phyloP scores from a whole-genome alignment of 2,797 vertebrate genomes.

The Dendrocincla tyrannina region DNA sequence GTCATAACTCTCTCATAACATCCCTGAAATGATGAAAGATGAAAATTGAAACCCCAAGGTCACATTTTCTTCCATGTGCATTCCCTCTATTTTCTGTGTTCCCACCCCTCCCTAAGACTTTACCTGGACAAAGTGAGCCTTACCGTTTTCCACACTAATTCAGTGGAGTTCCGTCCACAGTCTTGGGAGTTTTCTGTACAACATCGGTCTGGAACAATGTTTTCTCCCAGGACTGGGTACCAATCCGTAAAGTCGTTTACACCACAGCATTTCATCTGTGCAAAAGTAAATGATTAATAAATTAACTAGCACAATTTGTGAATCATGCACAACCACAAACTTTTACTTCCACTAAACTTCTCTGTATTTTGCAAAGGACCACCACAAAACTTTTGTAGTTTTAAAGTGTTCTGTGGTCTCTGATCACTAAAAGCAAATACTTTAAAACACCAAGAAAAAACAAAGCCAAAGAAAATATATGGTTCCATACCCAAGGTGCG shows the following conservation, averaged over 20 bases:
- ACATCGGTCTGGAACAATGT: constrained; percentile 93
- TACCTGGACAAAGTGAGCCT: neutral
- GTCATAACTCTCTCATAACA: constrained; percentile 93
- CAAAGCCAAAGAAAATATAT: neutral
- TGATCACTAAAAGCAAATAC: neutral
- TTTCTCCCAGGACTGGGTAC: constrained; percentile 91
- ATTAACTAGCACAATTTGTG: neutral
- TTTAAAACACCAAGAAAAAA: neutral
- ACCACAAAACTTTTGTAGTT: neutral
- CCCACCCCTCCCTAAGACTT: neutral
- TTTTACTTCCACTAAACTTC: neutral
- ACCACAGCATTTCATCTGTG: constrained; percentile 95
- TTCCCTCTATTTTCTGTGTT: neutral
- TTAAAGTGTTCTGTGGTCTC: neutral
- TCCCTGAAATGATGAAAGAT: constrained; percentile 78
- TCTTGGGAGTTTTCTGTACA: constrained; percentile 96
- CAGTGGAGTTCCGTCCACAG: constrained; percentile 90
- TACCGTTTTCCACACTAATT: constrained; percentile 90
- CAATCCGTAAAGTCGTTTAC: constrained; percentile 93
- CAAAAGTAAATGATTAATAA: neutral
- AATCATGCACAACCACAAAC: neutral
- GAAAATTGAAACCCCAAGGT: neutral
- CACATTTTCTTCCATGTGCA: neutral
- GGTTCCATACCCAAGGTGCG: neutral
- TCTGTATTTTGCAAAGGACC: neutral